Base-by-base conservation (phyloP, 2,113 vertebrate species). In the Balaeniceps rex region DNA sequence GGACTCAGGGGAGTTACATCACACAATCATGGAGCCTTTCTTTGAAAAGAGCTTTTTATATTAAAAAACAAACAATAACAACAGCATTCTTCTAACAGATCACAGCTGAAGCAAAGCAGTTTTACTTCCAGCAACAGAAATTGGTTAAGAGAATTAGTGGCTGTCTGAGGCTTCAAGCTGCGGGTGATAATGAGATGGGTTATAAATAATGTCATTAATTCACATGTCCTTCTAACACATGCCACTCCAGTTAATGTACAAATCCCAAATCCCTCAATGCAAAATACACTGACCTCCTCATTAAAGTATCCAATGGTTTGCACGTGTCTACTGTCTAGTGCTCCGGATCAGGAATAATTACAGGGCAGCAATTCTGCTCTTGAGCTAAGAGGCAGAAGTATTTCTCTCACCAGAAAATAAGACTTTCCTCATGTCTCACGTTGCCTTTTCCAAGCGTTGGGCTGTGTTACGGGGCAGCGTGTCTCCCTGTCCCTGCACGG, bases 161-260 rank as follows among this genome's bases (percentile, higher is more conserved):
- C 92, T 95, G 95, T 97, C 97, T 97, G 88, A 97, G 85, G 96
- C 93, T 96, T 93, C 97, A 98, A 98, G 95, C 97, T 97, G 96
- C 85, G 94, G 96, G 83, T 96, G 97, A 97, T 98, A 98, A 98
- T 98, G 97, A 98, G 93, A 84, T 86, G 90, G 95, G 93, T 97
- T 98, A 98, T 98, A 98, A 98, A 98, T 97, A 98, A 97, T 96
- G 95, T 94, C 94, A 97, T 97, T 97, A 98, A 98, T 98, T 98
- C 97, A 82, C 87, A 92, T 96, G 97, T 97, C 95, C 85, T 97
- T 96, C 97, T 97, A 97, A 92, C 89, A 97, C 95, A 88, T 83
- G 93, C 95, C 97, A 94, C 96, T 97, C 84, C 63, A 76, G 81
- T 87, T 76, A 91, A 83, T 7, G n/a, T 69, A 92, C 69, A 85